These are phyloP conservation scores for Hippocampus comes DNA, from an alignment of 2,113 vertebrate genomes.

Conservation along the genomic window DNA sequence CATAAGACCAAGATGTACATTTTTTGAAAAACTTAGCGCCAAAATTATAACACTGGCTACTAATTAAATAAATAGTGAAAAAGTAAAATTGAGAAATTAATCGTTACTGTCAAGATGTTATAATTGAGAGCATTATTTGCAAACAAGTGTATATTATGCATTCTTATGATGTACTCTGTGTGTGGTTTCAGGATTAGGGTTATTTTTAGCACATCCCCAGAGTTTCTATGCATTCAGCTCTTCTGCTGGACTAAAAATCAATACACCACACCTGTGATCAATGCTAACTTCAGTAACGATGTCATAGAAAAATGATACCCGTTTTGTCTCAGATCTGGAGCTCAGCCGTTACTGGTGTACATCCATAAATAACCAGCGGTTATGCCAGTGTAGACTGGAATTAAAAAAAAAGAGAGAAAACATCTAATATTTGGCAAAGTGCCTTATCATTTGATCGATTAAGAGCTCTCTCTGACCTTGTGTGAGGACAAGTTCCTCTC, in stretches of 20 bases:
- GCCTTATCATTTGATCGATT: conserved; percentile 37
- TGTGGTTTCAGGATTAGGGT: conserved; percentile 49
- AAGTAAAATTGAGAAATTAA: conserved; percentile 41
- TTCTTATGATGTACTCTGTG: conserved; percentile 37
- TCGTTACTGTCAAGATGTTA: conserved; percentile 45
- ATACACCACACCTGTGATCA: conserved; percentile 56
- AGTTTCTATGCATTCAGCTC: conserved; percentile 54
- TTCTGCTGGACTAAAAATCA: conserved; percentile 58
- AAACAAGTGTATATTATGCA: conserved; percentile 51
- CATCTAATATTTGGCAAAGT: conserved; percentile 40
- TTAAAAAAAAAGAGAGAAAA: conserved; percentile 10
- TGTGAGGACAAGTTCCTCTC: conserved; percentile 5
- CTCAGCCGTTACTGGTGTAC: conserved; percentile 27
- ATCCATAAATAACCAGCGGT: conserved; percentile 36
- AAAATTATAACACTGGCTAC: conserved; percentile 43
- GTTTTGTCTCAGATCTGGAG: conserved; percentile 53
- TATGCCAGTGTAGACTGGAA: conserved; percentile 26
- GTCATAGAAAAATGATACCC: conserved; percentile 64
- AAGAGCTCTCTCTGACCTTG: conserved; percentile 38
- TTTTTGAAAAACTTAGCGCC: conserved; percentile 41
- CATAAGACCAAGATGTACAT: conserved; percentile 46
- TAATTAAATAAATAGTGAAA: conserved; percentile 43
- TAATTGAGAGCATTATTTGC: conserved; percentile 48
- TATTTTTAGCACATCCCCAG: conserved; percentile 62
- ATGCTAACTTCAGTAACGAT: conserved; percentile 62